Evolutionary conservation across 53 echinoderm and acorn worm species (phyloP).

Genomic region (Glandiceps talaboti): DNA sequence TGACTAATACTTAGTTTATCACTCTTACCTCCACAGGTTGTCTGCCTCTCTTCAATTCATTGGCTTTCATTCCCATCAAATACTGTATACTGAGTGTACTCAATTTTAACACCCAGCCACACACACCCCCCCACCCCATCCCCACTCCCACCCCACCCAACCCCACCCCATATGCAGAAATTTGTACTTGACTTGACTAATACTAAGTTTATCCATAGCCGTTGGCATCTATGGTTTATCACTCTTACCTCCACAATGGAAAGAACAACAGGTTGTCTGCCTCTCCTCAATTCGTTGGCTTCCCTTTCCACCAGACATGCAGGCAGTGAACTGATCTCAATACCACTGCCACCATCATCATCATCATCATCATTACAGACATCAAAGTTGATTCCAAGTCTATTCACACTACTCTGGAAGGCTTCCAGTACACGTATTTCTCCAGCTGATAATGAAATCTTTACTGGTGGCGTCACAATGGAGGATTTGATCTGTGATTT

Average conservation of each 20-base stretch:
- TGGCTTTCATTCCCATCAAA: slow-evolving; percentile 78
- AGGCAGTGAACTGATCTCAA: slow-evolving; percentile 51
- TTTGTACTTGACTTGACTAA: too few relatives aligned
- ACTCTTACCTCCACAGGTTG: slow-evolving; percentile 62
- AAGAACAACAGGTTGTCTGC: slow-evolving; percentile 56
- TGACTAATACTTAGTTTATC: too few relatives aligned
- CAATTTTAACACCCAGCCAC: too few relatives aligned
- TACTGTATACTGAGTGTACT: too few relatives aligned
- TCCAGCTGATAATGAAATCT: slow-evolving; percentile 22
- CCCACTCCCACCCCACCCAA: too few relatives aligned
- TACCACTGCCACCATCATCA: slow-evolving; percentile 12
- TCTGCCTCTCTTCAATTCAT: slow-evolving; percentile 57
- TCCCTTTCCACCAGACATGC: slow-evolving; percentile 88
- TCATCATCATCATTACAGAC: slow-evolving; percentile 6
- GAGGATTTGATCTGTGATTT: slow-evolving; percentile 38
- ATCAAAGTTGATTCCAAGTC: slow-evolving; percentile 40
- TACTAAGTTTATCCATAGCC: too few relatives aligned
- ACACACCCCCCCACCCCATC: too few relatives aligned
- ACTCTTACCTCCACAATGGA: slow-evolving; percentile 67
- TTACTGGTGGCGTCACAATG: slow-evolving; percentile 44
- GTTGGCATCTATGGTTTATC: too few relatives aligned
- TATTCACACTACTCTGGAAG: slow-evolving; percentile 35
- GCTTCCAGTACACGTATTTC: slow-evolving; percentile 52
- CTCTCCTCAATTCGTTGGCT: slow-evolving; percentile 58
- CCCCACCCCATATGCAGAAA: too few relatives aligned